These are phyloP conservation scores for Trissoscelio sp. DNA, from an alignment of 2,888 invertebrate species.

Conservation along the genomic window DNA sequence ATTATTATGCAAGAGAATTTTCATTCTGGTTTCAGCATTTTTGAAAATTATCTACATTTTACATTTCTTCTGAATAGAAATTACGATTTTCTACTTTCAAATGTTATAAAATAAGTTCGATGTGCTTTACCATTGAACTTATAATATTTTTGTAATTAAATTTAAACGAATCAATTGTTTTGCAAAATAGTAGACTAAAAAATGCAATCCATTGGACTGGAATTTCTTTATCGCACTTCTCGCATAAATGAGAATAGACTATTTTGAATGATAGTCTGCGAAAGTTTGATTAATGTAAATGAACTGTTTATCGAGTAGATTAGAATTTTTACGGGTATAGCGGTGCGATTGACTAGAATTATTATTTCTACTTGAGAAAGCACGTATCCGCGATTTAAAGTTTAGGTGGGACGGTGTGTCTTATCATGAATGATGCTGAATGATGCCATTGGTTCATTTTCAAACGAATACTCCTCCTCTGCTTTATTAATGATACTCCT, in stretches of 20 bases:
- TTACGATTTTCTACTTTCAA: too few relatives aligned
- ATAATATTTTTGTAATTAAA: too few relatives aligned
- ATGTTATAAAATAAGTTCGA: too few relatives aligned
- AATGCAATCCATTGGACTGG: too few relatives aligned
- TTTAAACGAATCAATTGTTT: too few relatives aligned
- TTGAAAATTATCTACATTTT: too few relatives aligned
- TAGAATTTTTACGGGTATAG: slow-evolving; percentile 37
- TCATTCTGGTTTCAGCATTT: too few relatives aligned
- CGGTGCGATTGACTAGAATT: slow-evolving; percentile 53
- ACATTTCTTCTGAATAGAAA: too few relatives aligned
- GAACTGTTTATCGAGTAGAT: slow-evolving; percentile 55
- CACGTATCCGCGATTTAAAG: slow-evolving; percentile 37
- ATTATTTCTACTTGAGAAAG: slow-evolving; percentile 21
- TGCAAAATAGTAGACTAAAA: too few relatives aligned
- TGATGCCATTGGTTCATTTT: slow-evolving; percentile 58
- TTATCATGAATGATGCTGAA: slow-evolving; percentile 46
- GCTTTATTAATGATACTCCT: slow-evolving; percentile 47
- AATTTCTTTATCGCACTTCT: slow-evolving; percentile 6
- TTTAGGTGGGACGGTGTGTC: slow-evolving; percentile 40
- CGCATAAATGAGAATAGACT: slow-evolving; percentile 14
- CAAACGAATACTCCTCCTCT: slow-evolving; percentile 57
- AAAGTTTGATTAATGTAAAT: slow-evolving; percentile 53
- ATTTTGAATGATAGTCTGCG: slow-evolving; percentile 33
- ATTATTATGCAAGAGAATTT: too few relatives aligned
- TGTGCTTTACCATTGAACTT: too few relatives aligned